Base-by-base conservation (phyloP, 2,888 invertebrate species). In the Argynnis bischoffii region DNA sequence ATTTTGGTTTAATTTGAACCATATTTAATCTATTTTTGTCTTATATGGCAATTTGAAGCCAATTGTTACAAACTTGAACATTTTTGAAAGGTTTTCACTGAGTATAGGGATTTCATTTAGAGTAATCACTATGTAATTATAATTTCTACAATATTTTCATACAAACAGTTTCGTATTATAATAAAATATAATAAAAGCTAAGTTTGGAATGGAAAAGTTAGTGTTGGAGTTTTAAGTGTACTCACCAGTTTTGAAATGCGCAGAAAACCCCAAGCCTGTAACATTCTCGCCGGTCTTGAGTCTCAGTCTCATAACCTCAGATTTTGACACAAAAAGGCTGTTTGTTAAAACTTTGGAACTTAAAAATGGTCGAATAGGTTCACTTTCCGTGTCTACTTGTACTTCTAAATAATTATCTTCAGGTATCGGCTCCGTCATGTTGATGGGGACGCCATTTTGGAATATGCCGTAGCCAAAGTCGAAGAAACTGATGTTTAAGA, bases 401-500 rank as follows among this genome's bases (percentile, higher is more conserved):
- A 95, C 81, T 66, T 93, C 87, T 5, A 94, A 89, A 73, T 94
- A 94, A 16, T 87, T 90, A 8, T 89, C 89, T 21, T 87, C 85
- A 1, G 86, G 81, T 8, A 82, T 76, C 0, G 78, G 71, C 18
- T 83, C 85, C 0, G 87, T 81, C 1, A 83, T 78, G 75, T 89
- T 90, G 61, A 82, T 72, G 0, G 90, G 86, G 0, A 90, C 83
- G 1, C 93, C 89, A 57, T 90, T 89, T 16, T 83, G 77, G 74
- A 89, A 91, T 0, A 79, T 75, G 48, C 90, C 91, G 71, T 90
- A 89, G 15, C 93, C 92, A 60, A 95, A 89, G 74, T 95, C 94
- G 76, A 93, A 94, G 72, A 93, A 93, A 66, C 90, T 92, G 77
- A 96, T 95, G 85, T 95, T 95, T 55, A 96, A 87, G 94, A 95